phyloP scores from a whole-genome alignment of 2,888 invertebrate species.

The Bimastos eiseni region DNA sequence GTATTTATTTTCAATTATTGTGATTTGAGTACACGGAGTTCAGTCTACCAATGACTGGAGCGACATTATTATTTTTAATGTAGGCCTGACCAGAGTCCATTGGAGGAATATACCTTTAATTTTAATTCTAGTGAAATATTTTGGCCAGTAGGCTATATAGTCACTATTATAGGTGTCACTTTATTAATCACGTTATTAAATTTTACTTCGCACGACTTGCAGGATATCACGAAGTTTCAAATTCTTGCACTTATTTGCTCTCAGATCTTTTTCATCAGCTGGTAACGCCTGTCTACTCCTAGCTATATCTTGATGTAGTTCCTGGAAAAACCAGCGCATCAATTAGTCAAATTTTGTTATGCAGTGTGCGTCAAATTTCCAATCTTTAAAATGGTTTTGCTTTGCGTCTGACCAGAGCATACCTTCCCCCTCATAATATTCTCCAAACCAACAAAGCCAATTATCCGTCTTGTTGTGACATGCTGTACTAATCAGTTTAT shows the following conservation, averaged over 20 bases:
- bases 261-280: neutral
- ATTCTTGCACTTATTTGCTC: neutral
- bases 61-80: no score
- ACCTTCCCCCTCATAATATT: neutral
- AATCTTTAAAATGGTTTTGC: neutral
- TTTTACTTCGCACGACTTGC: neutral
- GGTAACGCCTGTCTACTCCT: neutral
- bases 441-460: neutral
- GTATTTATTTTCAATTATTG: no score
- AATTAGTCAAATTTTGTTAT: neutral
- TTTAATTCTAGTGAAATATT: no score
- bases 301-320: neutral
- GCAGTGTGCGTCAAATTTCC: neutral
- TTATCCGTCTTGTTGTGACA: neutral
- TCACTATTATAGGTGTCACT: no score
- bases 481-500: neutral
- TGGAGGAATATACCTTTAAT: no score
- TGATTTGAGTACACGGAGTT: no score
- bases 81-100: no score
- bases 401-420: neutral
- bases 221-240: neutral
- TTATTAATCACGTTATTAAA: no score
- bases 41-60: no score
- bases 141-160: no score
- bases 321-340: slow-evolving; percentile 9